Evolutionary conservation across 2,888 invertebrate genomes (phyloP), one percentile per base, ranked within the genome.

Genomic region (Drosophila formosana): DNA sequence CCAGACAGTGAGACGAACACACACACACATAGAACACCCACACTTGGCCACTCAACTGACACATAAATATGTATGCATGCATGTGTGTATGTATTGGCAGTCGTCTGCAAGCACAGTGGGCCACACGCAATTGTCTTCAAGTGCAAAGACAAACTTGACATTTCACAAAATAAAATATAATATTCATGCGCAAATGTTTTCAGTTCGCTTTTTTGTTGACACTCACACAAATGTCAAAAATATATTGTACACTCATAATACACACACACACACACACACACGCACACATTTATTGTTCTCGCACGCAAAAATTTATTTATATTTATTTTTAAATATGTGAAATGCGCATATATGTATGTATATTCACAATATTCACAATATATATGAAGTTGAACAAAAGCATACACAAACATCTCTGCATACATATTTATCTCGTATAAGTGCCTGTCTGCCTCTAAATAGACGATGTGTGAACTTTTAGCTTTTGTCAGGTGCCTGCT

Each of bases 401-500:
- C 68, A 78, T 63, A 75, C 62, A 58, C 55, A 65, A 52, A 30
- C 41, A 37, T 32, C 18, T 18, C 18, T 18, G 26, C 37, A 43
- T 39, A 46, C 49, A 28, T 47, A 30, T 71, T 43, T 64, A 61
- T 78, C 61, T 74, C 50, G 57, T 77, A 76, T 76, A 84, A 84
- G 82, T 80, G 79, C 76, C 69, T 79, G 78, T 78, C 78, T 78
- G 76, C 70, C 57, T 70, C 62, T 77, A 70, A 76, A 76, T 74
- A 69, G 71, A 50, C 76, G 71, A 82, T 86, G 82, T 82, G 82
- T 82, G 86, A 86, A 82, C 82, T 86, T 82, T 80, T 68, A 76
- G 81, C 83, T 82, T 82, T 86, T 82, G 86, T 86, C 82, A 86
- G 86, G 83, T 80, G 74, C 81, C 74, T 72, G 86, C 86, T 86